Conservation (phyloP, 2,888 invertebrate species). For the Rhodophaea formosa region DNA sequence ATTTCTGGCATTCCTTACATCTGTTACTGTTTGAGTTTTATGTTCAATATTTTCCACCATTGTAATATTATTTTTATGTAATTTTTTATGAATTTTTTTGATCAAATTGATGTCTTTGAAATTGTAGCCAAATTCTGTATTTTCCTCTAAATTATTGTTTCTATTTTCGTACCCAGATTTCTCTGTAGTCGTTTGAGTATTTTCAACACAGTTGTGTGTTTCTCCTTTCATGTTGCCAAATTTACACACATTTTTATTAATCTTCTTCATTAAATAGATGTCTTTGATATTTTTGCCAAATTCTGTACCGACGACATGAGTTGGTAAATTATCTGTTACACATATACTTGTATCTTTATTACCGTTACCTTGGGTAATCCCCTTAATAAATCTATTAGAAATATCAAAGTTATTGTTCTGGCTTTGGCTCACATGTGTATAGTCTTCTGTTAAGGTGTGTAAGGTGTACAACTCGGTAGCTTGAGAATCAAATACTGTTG, state of each 20-base stretch:
- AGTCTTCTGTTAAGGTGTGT: slow-evolving; percentile 36
- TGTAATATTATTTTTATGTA: neutral
- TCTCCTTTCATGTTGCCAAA: neutral
- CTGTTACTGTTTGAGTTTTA: neutral
- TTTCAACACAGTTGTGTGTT: neutral
- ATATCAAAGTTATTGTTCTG: slow-evolving; percentile 38
- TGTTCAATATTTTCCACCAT: neutral
- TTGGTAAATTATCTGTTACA: neutral
- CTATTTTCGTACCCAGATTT: neutral
- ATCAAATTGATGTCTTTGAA: too few species aligned
- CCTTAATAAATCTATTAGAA: slow-evolving; percentile 36
- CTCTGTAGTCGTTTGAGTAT: neutral
- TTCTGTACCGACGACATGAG: neutral
- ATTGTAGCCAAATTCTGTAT: too few species aligned
- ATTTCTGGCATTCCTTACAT: neutral
- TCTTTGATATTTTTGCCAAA: neutral
- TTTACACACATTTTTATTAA: neutral
- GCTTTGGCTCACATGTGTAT: slow-evolving; percentile 49
- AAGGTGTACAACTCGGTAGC: slow-evolving; percentile 37
- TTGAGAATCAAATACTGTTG: slow-evolving; percentile 33
- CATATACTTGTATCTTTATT: neutral
- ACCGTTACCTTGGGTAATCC: neutral
- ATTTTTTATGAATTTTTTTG: neutral
- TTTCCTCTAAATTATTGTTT: neutral
- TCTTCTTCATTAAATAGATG: neutral